Conservation (phyloP, 2,113 vertebrate species). For the Sorex fumeus region DNA sequence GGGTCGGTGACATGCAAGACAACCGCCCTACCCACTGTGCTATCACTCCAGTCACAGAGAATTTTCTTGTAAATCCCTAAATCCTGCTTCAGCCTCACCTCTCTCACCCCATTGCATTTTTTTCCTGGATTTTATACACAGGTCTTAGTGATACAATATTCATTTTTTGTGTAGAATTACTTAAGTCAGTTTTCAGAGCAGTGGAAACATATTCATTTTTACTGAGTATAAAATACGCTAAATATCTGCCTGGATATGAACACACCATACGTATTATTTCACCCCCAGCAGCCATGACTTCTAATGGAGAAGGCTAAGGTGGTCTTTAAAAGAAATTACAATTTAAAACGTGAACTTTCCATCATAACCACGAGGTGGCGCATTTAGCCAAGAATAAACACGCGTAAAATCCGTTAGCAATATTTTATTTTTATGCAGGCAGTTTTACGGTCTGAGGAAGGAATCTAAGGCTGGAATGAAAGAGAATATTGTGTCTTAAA, state of each 20-base stretch:
- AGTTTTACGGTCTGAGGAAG: constrained; percentile 71
- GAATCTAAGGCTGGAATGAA: constrained; percentile 64
- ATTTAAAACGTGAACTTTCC: constrained; percentile 47
- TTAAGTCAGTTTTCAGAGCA: background rate
- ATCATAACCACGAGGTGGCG: constrained; percentile 67
- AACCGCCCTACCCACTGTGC: too few relatives aligned
- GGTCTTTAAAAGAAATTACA: background rate
- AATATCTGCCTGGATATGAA: background rate
- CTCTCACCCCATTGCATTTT: background rate
- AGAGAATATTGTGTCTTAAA: constrained; percentile 23
- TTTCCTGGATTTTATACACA: background rate
- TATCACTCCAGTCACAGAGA: too few relatives aligned
- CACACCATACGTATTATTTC: background rate
- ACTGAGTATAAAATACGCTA: background rate
- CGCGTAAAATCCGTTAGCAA: background rate
- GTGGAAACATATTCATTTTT: background rate
- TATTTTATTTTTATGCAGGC: constrained; percentile 72
- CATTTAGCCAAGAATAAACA: constrained; percentile 55
- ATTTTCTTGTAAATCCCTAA: background rate
- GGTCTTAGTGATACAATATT: background rate
- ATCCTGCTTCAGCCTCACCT: background rate
- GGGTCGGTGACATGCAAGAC: too few relatives aligned
- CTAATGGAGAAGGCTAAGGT: background rate
- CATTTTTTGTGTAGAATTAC: background rate
- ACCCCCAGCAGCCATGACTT: background rate